Evolutionary conservation across 2,888 invertebrate species (phyloP), one percentile per base, ranked within the genome.

Genomic region (Eucriotettix oculatus): DNA sequence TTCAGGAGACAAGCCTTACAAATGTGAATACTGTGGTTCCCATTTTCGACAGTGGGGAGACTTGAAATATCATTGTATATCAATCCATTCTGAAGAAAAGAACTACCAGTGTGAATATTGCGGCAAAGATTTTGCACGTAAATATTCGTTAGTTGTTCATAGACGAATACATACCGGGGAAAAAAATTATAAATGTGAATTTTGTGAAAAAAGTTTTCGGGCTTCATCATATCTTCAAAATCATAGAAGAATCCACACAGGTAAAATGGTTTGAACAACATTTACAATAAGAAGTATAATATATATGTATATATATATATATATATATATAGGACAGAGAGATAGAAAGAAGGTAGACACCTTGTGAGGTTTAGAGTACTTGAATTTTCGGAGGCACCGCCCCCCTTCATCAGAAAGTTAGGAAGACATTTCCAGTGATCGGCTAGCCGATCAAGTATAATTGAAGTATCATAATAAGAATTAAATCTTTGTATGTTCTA

Each of bases 11-110:
- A 87, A 87, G 65, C 92, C 92, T 0, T 90, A 86, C 74, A 83
- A 85, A 67, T 93, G 92, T 69, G 83, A 86, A 52, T 79, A 80
- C 65, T 92, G 92, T 70, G 86, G 85, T 1, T 79, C 84, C 3
- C 80, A 84, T 67, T 92, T 92, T 73, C 78, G 91, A 0, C 91
- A 91, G 71, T 90, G 90, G 87, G 90, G 90, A 61, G 92, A 92
- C 71, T 78, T 92, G 57, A 90, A 89, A 68, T 90, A 91, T 71
- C 92, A 93, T 74, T 83, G 83, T 62, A 85, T 84, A 42, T 91
- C 91, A 5, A 78, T 89, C 64, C 92, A 92, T 71, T 87, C 88
- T 10, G 82, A 84, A 54, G 70, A 87, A 72, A 89, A 89, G 72
- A 82, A 85, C 65, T 90, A 86, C 71, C 90, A 91, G 69, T 92